A percentile compares a stretch with the other conserved stretches of the same genome.
Conservation (phyloP, 2,888 invertebrate species). For the Aporophyla nigra region DNA sequence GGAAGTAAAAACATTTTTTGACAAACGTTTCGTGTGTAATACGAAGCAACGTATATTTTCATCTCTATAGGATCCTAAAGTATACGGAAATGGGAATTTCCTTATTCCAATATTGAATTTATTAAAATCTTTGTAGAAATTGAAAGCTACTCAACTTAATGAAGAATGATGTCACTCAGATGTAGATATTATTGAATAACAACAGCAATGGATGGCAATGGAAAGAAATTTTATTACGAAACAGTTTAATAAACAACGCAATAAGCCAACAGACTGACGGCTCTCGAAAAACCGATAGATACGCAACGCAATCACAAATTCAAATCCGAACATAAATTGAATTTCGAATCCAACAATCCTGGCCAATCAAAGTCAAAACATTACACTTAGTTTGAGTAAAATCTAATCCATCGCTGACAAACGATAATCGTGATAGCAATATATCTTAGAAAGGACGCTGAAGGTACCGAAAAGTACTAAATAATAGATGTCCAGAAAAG, state of each 20-base stretch:
- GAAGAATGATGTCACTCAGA: constrained; percentile 10
- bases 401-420: constrained; percentile 72
- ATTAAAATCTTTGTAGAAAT: constrained; percentile 10
- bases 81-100: neutral
- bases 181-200: constrained; percentile 9
- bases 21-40: constrained; percentile 29
- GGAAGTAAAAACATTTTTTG: constrained; percentile 20
- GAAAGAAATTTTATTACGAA: constrained; percentile 3
- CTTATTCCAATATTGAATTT: neutral
- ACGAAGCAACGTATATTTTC: neutral
- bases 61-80: neutral
- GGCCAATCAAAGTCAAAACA: constrained; percentile 58
- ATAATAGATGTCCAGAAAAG: constrained; percentile 72
- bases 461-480: constrained; percentile 73
- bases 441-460: constrained; percentile 69
- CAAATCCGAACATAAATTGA: constrained; percentile 54
- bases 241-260: constrained; percentile 11
- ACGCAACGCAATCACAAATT: constrained; percentile 47
- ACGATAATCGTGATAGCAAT: constrained; percentile 65
- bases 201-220: neutral
- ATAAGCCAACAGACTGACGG: constrained; percentile 14
- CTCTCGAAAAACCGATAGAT: constrained; percentile 53
- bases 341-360: constrained; percentile 50
- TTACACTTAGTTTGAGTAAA: constrained; percentile 52
- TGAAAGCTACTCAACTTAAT: constrained; percentile 17